These are phyloP conservation scores for Torymus auratus DNA, from an alignment of 2,888 invertebrate species.

Conservation along the genomic window DNA sequence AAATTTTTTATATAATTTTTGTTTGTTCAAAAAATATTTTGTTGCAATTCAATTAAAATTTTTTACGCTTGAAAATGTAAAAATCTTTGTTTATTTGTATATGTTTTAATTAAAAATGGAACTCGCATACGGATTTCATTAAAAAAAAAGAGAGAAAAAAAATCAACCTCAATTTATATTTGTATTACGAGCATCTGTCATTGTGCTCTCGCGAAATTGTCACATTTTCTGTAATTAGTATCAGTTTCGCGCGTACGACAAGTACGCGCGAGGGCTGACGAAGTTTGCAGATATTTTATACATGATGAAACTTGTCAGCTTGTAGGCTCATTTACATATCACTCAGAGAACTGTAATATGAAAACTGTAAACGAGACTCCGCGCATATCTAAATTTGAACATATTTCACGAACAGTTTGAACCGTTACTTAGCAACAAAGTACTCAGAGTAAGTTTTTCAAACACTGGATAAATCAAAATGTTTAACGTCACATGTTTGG, in stretches of 20 bases:
- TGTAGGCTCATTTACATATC: conserved; percentile 4
- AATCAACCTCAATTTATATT: no score
- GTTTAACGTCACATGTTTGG: no score
- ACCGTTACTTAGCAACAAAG: neutral
- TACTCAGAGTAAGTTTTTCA: no score
- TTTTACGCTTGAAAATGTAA: no score
- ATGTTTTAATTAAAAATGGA: no score
- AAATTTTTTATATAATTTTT: no score
- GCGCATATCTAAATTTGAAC: neutral
- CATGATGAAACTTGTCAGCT: conserved; percentile 12
- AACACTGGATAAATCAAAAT: no score
- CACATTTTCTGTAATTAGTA: conserved; percentile 9
- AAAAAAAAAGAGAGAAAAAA: no score
- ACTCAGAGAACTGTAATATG: neutral
- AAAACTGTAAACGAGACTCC: neutral
- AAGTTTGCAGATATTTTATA: conserved; percentile 18
- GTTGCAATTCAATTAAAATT: no score
- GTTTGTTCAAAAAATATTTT: no score
- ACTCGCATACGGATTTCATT: no score
- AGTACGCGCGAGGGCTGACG: neutral
- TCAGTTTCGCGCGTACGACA: neutral
- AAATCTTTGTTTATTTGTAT: no score
- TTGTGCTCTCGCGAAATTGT: neutral
- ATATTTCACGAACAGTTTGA: neutral
- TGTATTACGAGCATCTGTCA: neutral